Conservation (phyloP, 2,888 invertebrate genomes). For the Caenorhabditis imperialis region DNA sequence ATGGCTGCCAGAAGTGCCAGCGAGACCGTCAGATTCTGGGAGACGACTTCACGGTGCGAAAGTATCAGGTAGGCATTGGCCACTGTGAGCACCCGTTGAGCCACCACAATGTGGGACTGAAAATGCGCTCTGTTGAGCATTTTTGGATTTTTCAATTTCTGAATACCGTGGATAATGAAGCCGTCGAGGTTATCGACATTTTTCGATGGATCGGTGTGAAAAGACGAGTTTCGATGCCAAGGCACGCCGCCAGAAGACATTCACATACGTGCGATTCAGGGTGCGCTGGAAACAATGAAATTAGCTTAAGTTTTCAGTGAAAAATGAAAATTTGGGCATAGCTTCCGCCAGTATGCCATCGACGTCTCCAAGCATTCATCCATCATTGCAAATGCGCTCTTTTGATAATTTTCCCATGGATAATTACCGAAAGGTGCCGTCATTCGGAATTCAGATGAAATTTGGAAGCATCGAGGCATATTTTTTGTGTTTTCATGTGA, state of each 20-base stretch:
- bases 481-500: too few relatives aligned
- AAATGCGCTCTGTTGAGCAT: not conserved
- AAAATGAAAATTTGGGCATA: too few relatives aligned
- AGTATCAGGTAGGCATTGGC: conserved; percentile 19
- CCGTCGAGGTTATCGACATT: conserved; percentile 46
- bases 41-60: conserved; percentile 13
- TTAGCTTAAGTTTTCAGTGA: not conserved
- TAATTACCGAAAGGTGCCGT: too few relatives aligned
- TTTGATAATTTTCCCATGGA: too few relatives aligned
- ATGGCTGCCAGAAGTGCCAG: conserved; percentile 41
- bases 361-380: too few relatives aligned
- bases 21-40: conserved; percentile 7
- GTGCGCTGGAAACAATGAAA: conserved; percentile 36
- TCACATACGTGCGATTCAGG: conserved; percentile 35
- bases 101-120: conserved; percentile 35
- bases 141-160: not conserved
- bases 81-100: conserved; percentile 16
- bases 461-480: too few relatives aligned
- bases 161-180: conserved; percentile 34
- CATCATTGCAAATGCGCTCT: too few relatives aligned
- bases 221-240: conserved; percentile 47
- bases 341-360: too few relatives aligned
- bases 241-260: conserved; percentile 31
- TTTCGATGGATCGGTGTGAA: conserved; percentile 26
- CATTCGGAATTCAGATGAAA: too few relatives aligned